Conservation (phyloP, 1,140 invertebrate genomes). For the Dreissena rostriformis region DNA sequence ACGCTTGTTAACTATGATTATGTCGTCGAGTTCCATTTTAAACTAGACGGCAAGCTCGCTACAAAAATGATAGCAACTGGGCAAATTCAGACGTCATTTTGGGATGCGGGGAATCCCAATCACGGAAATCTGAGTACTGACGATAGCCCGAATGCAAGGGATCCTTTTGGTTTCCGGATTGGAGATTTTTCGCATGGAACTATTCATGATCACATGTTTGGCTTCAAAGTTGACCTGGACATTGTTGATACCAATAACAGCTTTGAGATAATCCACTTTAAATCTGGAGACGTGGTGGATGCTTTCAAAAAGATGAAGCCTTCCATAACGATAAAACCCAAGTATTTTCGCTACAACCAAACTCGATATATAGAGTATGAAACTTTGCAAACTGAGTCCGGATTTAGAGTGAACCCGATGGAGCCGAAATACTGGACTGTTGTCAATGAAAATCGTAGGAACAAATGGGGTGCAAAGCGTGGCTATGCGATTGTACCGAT, state of each 20-base stretch:
- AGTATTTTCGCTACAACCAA: slow-evolving; percentile 46
- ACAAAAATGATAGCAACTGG: slow-evolving; percentile 55
- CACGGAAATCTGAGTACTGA: slow-evolving; percentile 43
- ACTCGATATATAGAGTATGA: slow-evolving; percentile 57
- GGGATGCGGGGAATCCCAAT: slow-evolving; percentile 41
- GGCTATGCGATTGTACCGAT: slow-evolving; percentile 46
- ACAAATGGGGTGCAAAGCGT: slow-evolving; percentile 50
- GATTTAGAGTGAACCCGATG: slow-evolving; percentile 22
- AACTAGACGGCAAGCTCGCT: slow-evolving; percentile 53
- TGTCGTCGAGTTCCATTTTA: slow-evolving; percentile 62
- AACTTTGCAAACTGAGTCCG: slow-evolving; percentile 29
- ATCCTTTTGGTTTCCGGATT: slow-evolving; percentile 62
- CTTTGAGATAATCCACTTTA: slow-evolving; percentile 59
- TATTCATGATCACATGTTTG: slow-evolving; percentile 70
- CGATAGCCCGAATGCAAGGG: slow-evolving; percentile 17
- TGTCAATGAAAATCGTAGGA: slow-evolving; percentile 45
- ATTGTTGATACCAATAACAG: slow-evolving; percentile 62
- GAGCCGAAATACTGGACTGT: slow-evolving; percentile 50
- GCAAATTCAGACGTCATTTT: slow-evolving; percentile 60
- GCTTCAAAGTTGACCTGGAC: slow-evolving; percentile 72
- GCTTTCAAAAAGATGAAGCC: slow-evolving; percentile 25
- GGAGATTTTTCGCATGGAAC: slow-evolving; percentile 54
- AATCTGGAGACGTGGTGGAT: not conserved
- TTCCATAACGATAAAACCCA: slow-evolving; percentile 12
- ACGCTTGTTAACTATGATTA: slow-evolving; percentile 60